These are phyloP conservation scores for Eustalomyia histrio DNA, from an alignment of 2,888 invertebrate genomes.

Conservation along the genomic window DNA sequence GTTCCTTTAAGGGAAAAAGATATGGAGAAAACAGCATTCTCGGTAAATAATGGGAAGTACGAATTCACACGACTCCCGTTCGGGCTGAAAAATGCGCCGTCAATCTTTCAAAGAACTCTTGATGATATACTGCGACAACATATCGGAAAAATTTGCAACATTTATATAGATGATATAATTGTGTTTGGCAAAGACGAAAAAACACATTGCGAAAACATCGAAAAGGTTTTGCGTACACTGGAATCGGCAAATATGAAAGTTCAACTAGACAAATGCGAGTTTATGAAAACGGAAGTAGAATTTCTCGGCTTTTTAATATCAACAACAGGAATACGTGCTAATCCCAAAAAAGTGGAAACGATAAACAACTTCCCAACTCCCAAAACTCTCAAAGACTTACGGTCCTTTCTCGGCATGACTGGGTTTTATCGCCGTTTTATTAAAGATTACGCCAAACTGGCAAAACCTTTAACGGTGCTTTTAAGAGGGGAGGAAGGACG, in stretches of 20 bases:
- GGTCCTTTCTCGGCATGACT: not conserved
- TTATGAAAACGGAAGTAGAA: not conserved
- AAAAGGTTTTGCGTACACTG: not conserved
- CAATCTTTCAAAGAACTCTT: conserved; percentile 2
- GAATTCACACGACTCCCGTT: no score
- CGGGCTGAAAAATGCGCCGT: not conserved
- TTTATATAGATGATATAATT: conserved; percentile 35
- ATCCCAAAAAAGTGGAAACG: not conserved
- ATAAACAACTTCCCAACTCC: no score
- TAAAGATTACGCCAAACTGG: conserved; percentile 12
- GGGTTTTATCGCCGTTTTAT: conserved; percentile 16
- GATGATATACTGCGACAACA: not conserved
- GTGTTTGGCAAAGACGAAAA: conserved; percentile 17
- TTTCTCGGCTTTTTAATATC: not conserved
- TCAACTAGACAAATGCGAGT: not conserved
- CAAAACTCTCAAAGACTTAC: not conserved
- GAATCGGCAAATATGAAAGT: conserved; percentile 3
- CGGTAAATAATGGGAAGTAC: no score
- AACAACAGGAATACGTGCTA: not conserved
- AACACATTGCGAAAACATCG: conserved; percentile 4
- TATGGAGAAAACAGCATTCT: not conserved
- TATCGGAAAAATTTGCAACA: conserved; percentile 6
- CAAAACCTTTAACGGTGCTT: not conserved
- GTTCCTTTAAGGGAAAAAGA: conserved; percentile 9
- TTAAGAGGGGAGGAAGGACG: no score